Conservation (phyloP, 2,888 invertebrate genomes). For the Drosophila imparisetae region DNA sequence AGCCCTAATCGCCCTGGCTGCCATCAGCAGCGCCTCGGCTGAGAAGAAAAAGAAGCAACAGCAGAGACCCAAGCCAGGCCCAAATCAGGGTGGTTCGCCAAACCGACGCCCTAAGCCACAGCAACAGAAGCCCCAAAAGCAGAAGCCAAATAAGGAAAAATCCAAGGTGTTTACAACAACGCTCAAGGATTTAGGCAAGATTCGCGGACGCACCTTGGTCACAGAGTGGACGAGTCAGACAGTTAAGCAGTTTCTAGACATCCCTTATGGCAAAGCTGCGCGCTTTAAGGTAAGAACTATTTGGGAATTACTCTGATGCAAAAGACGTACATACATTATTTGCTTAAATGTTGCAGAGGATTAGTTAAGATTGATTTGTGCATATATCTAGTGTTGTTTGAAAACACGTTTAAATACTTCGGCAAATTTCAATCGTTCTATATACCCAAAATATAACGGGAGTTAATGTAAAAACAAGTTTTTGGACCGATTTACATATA, state of each 20-base stretch:
- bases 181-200: constrained; percentile 74
- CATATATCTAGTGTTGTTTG: neutral
- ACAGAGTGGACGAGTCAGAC: constrained; percentile 78
- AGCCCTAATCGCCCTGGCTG: constrained; percentile 44
- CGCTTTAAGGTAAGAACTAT: constrained; percentile 76
- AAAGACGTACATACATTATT: too few relatives aligned
- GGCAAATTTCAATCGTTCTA: neutral
- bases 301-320: neutral
- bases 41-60: constrained; percentile 48
- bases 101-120: constrained; percentile 46
- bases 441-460: neutral
- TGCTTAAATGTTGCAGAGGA: neutral
- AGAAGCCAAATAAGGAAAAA: constrained; percentile 11
- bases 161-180: constrained; percentile 56
- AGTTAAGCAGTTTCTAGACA: constrained; percentile 82
- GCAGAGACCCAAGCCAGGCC: constrained; percentile 36
- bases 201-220: constrained; percentile 73
- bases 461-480: neutral
- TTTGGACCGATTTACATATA: neutral
- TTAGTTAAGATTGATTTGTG: neutral
- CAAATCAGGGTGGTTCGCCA: constrained; percentile 3
- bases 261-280: constrained; percentile 81
- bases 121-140: constrained; percentile 36
- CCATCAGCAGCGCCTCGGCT: constrained; percentile 42
- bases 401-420: neutral